Conservation (phyloP, 2,888 invertebrate species). For the Polymixis lichenea region DNA sequence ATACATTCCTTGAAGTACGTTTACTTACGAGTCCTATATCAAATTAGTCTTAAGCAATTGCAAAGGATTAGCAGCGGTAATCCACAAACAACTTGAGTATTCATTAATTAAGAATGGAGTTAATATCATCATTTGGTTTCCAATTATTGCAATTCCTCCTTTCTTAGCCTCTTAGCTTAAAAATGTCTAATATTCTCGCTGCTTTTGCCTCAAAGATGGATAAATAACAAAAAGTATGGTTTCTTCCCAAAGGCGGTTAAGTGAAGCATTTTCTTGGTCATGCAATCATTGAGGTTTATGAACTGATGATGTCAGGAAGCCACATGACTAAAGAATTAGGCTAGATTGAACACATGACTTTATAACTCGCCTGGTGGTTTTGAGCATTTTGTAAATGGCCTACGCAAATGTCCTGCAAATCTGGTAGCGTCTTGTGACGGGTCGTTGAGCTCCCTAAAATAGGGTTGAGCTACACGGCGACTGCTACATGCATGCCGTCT, state of each 20-base stretch:
- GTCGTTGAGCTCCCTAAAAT: too few species aligned
- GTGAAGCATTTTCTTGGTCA: not conserved
- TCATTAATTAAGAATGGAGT: conserved; percentile 32
- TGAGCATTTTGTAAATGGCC: too few species aligned
- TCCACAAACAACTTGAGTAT: conserved; percentile 36
- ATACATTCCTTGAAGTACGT: not conserved
- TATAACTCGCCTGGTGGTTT: too few species aligned
- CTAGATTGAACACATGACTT: too few species aligned
- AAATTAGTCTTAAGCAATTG: conserved; percentile 27
- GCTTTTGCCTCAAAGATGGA: conserved; percentile 5
- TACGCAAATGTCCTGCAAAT: too few species aligned
- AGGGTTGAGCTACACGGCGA: too few species aligned
- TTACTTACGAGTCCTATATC: not conserved
- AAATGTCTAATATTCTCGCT: not conserved
- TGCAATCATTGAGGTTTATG: not conserved
- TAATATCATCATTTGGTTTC: conserved; percentile 25
- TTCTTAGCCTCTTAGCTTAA: not conserved
- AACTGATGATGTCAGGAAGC: not conserved
- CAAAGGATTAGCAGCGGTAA: conserved; percentile 20
- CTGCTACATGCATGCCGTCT: too few species aligned
- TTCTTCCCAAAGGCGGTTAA: not conserved
- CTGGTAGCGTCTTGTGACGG: too few species aligned
- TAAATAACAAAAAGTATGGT: not conserved
- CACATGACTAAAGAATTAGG: not conserved
- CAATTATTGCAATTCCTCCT: not conserved